phyloP scores from a whole-genome alignment of 2,113 vertebrate genomes.

The Uria lomvia region DNA sequence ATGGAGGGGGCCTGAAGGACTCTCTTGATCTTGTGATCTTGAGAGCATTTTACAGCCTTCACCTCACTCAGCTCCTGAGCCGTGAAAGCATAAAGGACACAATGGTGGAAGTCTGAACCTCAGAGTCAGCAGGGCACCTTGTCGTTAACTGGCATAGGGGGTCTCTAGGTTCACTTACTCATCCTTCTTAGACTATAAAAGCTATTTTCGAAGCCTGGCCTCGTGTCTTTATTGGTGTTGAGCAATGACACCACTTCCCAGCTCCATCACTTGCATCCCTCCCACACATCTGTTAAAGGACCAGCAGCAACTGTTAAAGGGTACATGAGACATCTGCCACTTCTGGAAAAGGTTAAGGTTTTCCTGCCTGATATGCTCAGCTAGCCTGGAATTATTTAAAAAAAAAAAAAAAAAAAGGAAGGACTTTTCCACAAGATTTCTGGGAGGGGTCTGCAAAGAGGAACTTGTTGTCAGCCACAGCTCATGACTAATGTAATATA shows the following conservation, averaged over 20 bases:
- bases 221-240: conserved; percentile 3
- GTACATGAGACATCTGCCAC: background rate
- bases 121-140: background rate
- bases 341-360: conserved; percentile 73
- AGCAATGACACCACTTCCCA: conserved; percentile 1
- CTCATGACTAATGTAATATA: conserved; percentile 60
- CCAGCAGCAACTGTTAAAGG: conserved; percentile 19
- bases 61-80: background rate
- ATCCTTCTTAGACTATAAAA: background rate
- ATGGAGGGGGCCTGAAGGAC: background rate
- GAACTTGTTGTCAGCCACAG: conserved; percentile 44
- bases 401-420: background rate
- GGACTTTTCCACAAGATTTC: conserved; percentile 24
- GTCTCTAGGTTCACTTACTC: background rate
- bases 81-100: background rate
- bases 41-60: background rate
- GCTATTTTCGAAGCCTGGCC: background rate
- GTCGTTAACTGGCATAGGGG: background rate
- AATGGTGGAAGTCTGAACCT: background rate
- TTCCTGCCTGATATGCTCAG: conserved; percentile 56
- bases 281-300: conserved; percentile 3
- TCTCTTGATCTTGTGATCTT: background rate
- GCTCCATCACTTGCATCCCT: background rate
- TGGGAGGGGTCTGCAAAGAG: conserved; percentile 11
- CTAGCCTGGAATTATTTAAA: conserved; percentile 36